Evolutionary conservation across 2,113 vertebrate species (phyloP).

Genomic region (Delphinus delphis): DNA sequence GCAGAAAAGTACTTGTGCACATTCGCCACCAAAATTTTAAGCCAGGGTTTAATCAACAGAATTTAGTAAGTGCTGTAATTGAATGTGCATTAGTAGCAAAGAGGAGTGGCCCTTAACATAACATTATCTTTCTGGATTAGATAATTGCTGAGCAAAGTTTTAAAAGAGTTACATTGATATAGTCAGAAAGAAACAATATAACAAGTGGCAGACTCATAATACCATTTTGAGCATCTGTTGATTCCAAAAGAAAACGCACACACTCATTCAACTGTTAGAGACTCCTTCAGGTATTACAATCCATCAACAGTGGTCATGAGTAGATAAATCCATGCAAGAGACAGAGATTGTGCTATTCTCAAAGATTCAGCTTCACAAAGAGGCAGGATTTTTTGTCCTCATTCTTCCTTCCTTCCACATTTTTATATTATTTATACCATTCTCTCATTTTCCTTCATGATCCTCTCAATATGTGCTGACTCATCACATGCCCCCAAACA

Average conservation of each 20-base stretch:
- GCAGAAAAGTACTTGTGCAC: not conserved
- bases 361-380: not conserved
- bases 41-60: not conserved
- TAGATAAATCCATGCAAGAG: not conserved
- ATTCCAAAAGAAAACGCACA: not conserved
- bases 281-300: not conserved
- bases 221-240: not conserved
- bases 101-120: not conserved
- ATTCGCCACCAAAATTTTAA: not conserved
- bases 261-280: not conserved
- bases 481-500: fast-evolving
- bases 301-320: not conserved
- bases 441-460: not conserved
- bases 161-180: not conserved
- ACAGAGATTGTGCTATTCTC: not conserved
- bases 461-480: not conserved
- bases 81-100: not conserved
- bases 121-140: not conserved
- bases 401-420: not conserved
- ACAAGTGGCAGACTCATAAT: not conserved
- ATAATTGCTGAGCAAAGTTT: not conserved
- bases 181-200: not conserved
- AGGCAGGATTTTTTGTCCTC: not conserved
- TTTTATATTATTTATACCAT: not conserved
- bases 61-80: not conserved